Base-by-base conservation (phyloP, 2,797 vertebrate genomes). In the Lacerta agilis region DNA sequence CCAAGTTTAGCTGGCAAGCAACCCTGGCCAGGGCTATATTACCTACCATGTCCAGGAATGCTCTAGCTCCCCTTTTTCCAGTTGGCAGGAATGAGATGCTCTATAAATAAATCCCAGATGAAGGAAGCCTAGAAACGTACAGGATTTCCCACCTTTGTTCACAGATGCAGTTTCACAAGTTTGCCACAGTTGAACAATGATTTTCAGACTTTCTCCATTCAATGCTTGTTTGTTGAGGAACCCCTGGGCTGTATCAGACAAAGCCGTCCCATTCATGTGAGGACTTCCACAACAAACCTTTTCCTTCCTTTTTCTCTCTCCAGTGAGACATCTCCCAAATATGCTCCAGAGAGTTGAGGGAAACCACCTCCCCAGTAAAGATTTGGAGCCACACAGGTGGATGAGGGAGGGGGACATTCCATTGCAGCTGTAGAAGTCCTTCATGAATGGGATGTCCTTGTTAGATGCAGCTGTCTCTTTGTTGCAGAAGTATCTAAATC, bases 51-150 rank as follows among this genome's bases (percentile, higher is more conserved):
- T 58, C 67, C 58, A 83, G 55, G 76, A 90, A 66, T 75, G 38
- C 9, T 89, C 87, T 87, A 75, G 86, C 20, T 87, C 93, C 88
- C 69, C 89, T 90, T 82, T 15, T 29, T n/a, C 33, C 79, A 82
- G 75, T 25, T 18, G 75, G 73, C 9, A 80, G 77, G 79, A 91
- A 94, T 92, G 87, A 89, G 45, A 73, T 79, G 79, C 61, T 87
- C 27, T 90, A 92, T 81, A 86, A 86, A 82, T 81, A 71, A 79
- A 92, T 91, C 81, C 71, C 84, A 91, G 77, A 38, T 73, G 66
- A 89, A 78, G 36, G 87, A 36, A 86, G 86, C 86, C 61, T 76
- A 78, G 25, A 79, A 87, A 89, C 23, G 25, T 38, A 45, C 29
- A 76, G n/a, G 38, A 67, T 82, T 36, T 38, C 58, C 41, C n/a